Conservation (phyloP, 1,140 invertebrate genomes). For the Thaumetopoea pityocampa region DNA sequence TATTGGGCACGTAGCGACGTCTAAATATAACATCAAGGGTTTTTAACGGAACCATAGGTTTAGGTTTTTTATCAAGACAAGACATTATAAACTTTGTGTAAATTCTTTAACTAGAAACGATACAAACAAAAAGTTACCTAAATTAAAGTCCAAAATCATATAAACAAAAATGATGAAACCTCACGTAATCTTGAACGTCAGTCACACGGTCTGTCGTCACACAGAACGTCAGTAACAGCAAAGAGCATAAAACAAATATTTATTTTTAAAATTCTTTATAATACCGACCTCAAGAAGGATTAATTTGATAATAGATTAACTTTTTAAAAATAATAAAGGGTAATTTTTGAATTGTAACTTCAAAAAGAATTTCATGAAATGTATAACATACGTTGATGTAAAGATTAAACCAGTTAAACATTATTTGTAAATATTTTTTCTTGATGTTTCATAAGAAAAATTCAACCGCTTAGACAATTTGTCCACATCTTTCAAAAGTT, state of each 20-base stretch:
- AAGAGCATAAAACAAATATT: no score
- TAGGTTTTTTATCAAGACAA: constrained; percentile 49
- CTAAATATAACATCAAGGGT: constrained; percentile 63
- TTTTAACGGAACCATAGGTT: constrained; percentile 61
- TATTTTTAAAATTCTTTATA: no score
- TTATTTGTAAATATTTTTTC: constrained; percentile 19
- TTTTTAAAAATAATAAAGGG: no score
- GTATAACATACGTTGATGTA: no score
- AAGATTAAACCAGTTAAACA: constrained; percentile 5
- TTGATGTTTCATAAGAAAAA: constrained; percentile 70
- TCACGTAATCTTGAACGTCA: no score
- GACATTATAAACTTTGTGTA: constrained; percentile 37
- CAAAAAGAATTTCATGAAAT: no score
- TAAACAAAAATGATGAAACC: no score
- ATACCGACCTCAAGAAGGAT: no score
- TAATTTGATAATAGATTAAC: no score
- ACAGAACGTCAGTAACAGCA: no score
- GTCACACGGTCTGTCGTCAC: no score
- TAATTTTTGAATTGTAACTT: no score
- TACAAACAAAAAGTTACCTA: not conserved
- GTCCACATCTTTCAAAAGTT: constrained; percentile 76
- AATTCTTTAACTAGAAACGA: constrained; percentile 1
- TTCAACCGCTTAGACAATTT: constrained; percentile 70
- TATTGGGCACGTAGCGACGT: constrained; percentile 57
- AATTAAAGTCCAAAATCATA: constrained; percentile 7